A percentile compares a stretch with the other conserved stretches of the same genome.
These are phyloP conservation scores for Saturnia pavonia DNA, from an alignment of 2,888 invertebrate genomes.

Conservation along the genomic window DNA sequence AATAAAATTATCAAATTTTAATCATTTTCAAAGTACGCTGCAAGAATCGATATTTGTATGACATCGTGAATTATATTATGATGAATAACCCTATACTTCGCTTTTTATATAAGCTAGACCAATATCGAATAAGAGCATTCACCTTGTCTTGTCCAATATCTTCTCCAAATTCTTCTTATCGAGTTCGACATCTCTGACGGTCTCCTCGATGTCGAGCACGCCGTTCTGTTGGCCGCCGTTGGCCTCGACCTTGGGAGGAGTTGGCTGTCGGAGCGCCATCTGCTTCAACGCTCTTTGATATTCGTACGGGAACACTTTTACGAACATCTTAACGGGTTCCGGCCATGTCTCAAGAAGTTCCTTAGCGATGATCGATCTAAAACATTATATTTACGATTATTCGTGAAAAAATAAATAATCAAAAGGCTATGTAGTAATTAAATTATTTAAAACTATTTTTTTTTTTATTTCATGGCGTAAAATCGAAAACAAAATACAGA, in stretches of 20 bases:
- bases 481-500: no score
- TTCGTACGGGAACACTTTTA: conserved; percentile 98
- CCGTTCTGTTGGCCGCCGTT: conserved; percentile 71
- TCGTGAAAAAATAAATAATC: not conserved
- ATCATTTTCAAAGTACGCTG: no score
- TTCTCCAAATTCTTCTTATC: conserved; percentile 92
- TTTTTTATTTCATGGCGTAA: no score
- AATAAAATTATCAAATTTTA: no score
- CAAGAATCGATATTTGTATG: not conserved
- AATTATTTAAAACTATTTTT: no score
- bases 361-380: conserved; percentile 89
- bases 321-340: conserved; percentile 87
- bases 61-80: no score
- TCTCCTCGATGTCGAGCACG: conserved; percentile 93
- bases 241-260: conserved; percentile 45
- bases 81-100: no score
- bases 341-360: conserved; percentile 91
- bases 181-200: conserved; percentile 88
- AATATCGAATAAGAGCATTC: conserved; percentile 15
- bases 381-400: not conserved
- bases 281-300: conserved; percentile 94
- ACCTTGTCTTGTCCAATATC: conserved; percentile 90
- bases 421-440: not conserved
- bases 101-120: no score
- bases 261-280: conserved; percentile 57